These are phyloP conservation scores for Pomacea canaliculata DNA, from an alignment of 2,888 invertebrate genomes.

Conservation along the genomic window DNA sequence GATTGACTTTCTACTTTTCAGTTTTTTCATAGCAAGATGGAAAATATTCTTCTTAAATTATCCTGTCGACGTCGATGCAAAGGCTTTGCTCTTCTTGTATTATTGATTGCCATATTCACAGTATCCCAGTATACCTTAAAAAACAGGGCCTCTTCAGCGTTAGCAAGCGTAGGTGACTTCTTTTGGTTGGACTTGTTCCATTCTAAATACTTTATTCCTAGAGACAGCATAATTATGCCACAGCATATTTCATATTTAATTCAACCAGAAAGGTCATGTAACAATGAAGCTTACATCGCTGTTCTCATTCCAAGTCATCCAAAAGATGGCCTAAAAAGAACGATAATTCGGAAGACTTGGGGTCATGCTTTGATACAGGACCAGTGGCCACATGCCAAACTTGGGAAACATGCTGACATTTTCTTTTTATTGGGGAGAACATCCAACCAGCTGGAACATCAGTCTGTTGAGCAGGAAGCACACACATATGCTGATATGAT, in stretches of 20 bases:
- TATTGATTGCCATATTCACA: no score
- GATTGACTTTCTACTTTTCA: no score
- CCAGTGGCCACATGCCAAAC: conserved; percentile 4
- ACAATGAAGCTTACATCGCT: background rate
- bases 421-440: conserved; percentile 6
- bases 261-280: background rate
- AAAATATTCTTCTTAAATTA: no score
- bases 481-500: conserved; percentile 5
- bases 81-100: no score
- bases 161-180: background rate
- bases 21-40: no score
- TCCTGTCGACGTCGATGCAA: no score
- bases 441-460: background rate
- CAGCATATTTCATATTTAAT: conserved; percentile 1
- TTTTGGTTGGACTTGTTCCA: conserved; percentile 14
- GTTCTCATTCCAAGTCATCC: conserved; percentile 2
- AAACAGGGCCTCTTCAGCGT: no score
- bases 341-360: conserved; percentile 16
- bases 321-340: background rate
- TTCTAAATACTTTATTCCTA: conserved; percentile 11
- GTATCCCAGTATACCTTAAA: no score
- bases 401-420: background rate
- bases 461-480: conserved; percentile 4
- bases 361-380: background rate
- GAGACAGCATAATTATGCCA: background rate